Evolutionary conservation across 2,113 vertebrate genomes (phyloP).

Genomic region (Neolamprologus fasciatus): DNA sequence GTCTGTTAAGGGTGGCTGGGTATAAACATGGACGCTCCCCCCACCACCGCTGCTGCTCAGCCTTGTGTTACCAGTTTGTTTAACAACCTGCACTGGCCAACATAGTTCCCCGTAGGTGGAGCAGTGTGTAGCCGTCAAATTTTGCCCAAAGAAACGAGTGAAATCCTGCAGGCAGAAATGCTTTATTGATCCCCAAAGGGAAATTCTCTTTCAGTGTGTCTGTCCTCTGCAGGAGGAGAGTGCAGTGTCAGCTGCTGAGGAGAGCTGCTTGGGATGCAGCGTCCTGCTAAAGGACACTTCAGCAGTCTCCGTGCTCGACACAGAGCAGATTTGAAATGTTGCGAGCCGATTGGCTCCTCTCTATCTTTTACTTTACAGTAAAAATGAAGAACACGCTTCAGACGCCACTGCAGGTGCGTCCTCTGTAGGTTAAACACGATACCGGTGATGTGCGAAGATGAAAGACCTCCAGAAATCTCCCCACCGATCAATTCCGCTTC

Average conservation of each 20-base stretch:
- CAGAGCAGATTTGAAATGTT: neutral
- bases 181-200: conserved; percentile 17
- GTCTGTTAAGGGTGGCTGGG: conserved; percentile 34
- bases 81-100: conserved; percentile 37
- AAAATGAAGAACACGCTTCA: neutral
- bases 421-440: neutral
- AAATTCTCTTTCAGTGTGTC: conserved; percentile 2
- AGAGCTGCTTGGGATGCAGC: neutral
- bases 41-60: conserved; percentile 17
- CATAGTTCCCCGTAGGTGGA: conserved; percentile 16
- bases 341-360: neutral
- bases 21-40: conserved; percentile 20
- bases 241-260: conserved; percentile 6
- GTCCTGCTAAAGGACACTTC: conserved; percentile 19
- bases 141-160: conserved; percentile 22
- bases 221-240: conserved; percentile 6
- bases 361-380: neutral
- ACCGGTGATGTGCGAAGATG: neutral
- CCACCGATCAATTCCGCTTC: neutral
- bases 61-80: conserved; percentile 51
- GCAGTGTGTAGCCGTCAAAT: conserved; percentile 39
- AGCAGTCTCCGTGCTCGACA: neutral
- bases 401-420: neutral
- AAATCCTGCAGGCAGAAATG: conserved; percentile 25
- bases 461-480: neutral